Evolutionary conservation across 2,888 invertebrate species (phyloP).

Genomic region (Phaonia tiefii): DNA sequence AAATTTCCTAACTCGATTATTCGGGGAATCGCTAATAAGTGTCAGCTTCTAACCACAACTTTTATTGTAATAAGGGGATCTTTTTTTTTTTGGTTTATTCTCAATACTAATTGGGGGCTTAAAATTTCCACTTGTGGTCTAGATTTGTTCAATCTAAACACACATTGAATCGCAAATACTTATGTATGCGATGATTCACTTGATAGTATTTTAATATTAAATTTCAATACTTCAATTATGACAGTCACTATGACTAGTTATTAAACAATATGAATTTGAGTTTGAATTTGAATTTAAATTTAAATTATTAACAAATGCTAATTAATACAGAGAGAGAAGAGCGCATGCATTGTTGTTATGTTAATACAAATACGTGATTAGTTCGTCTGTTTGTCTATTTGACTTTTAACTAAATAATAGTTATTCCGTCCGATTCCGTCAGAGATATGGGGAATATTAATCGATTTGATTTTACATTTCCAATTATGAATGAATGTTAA

Average conservation of each 20-base stretch:
- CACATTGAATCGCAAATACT: no score
- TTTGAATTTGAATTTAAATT: constrained; percentile 17
- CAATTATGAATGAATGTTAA: constrained; percentile 38
- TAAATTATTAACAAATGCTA: constrained; percentile 25
- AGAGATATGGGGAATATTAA: not conserved
- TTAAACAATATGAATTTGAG: constrained; percentile 24
- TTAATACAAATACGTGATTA: not conserved
- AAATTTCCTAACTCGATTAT: no score
- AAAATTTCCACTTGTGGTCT: no score
- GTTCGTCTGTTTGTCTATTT: not conserved
- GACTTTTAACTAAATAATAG: not conserved
- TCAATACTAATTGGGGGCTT: no score
- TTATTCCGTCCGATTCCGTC: no score
- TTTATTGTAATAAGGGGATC: no score
- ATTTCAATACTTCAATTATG: not conserved
- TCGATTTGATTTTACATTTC: constrained; percentile 29
- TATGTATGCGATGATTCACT: no score
- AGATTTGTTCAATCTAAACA: no score
- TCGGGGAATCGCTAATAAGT: no score
- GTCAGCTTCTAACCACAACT: no score
- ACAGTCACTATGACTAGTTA: constrained; percentile 29
- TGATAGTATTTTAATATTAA: no score
- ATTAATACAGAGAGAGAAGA: constrained; percentile 27
- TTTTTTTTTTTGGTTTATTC: no score
- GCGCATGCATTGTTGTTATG: constrained; percentile 14